Percentiles rank a stretch among this genome's conserved stretches.
Conservation (phyloP, 2,113 vertebrate genomes). For the Sitta europaea region DNA sequence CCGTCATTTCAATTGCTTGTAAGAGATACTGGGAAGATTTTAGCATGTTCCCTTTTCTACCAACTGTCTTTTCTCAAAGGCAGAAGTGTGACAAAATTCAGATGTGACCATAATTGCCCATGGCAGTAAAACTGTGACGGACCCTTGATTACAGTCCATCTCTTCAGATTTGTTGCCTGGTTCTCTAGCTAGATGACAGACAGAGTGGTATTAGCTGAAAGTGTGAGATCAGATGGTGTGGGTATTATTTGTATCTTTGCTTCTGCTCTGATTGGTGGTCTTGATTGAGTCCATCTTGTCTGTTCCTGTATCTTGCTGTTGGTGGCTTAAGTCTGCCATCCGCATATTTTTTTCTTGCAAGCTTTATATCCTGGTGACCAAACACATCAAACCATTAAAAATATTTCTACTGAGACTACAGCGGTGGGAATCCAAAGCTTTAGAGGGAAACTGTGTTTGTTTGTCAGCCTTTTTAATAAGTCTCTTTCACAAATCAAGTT, state of each 20-base stretch:
- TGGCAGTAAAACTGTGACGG: neutral
- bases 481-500: neutral
- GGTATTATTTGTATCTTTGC: neutral
- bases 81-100: neutral
- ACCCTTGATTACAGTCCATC: neutral
- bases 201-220: neutral
- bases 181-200: neutral
- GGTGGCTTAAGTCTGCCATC: neutral
- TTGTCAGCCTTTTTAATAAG: neutral
- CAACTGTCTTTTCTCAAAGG: neutral
- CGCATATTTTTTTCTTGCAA: neutral
- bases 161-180: neutral
- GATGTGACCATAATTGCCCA: neutral
- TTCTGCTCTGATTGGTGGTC: neutral
- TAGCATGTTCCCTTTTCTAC: neutral
- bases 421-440: neutral
- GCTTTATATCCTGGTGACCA: neutral
- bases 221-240: accelerated
- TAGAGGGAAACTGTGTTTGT: neutral
- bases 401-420: neutral
- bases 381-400: neutral
- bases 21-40: neutral
- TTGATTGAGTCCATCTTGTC: neutral
- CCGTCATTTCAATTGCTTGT: neutral
- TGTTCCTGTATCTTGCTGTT: neutral